Percentiles rank a stretch among this genome's conserved stretches.
These are phyloP conservation scores for Terrapene triunguis DNA, from an alignment of 2,113 vertebrate genomes.

Conservation along the genomic window DNA sequence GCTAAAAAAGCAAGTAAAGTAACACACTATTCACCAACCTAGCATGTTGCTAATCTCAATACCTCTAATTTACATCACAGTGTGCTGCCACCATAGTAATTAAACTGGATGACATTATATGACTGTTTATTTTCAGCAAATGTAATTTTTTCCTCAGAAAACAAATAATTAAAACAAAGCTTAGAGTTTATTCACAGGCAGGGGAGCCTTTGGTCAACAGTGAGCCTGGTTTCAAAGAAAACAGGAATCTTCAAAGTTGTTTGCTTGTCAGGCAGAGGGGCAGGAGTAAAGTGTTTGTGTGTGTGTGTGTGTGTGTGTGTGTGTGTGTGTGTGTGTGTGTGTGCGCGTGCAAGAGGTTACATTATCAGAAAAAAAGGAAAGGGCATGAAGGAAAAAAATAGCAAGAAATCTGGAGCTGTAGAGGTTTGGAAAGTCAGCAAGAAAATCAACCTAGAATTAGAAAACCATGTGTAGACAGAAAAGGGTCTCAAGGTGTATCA, in stretches of 20 bases:
- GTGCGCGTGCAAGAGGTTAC: too few relatives aligned
- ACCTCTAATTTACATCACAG: constrained; percentile 64
- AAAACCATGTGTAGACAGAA: background rate
- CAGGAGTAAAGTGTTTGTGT: background rate
- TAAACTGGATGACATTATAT: constrained; percentile 47
- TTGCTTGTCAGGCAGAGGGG: background rate
- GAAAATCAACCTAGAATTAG: background rate
- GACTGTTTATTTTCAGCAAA: constrained; percentile 54
- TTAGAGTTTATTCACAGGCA: background rate
- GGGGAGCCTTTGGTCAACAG: background rate
- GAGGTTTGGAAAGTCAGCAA: background rate
- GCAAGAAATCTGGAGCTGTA: background rate
- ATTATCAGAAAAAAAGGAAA: background rate
- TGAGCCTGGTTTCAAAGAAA: background rate
- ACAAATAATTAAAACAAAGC: constrained; percentile 49
- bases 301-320: too few relatives aligned
- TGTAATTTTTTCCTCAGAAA: constrained; percentile 27
- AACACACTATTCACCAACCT: background rate
- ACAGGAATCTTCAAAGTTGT: background rate
- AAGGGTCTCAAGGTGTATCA: background rate
- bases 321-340: too few relatives aligned
- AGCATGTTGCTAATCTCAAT: constrained; percentile 12
- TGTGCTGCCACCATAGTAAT: constrained; percentile 36
- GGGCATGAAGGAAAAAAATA: background rate
- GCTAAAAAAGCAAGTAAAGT: background rate